Percentiles rank a stretch among this genome's conserved stretches.
Evolutionary conservation across 2,888 invertebrate genomes (phyloP).

Genomic region (Nebria salina): DNA sequence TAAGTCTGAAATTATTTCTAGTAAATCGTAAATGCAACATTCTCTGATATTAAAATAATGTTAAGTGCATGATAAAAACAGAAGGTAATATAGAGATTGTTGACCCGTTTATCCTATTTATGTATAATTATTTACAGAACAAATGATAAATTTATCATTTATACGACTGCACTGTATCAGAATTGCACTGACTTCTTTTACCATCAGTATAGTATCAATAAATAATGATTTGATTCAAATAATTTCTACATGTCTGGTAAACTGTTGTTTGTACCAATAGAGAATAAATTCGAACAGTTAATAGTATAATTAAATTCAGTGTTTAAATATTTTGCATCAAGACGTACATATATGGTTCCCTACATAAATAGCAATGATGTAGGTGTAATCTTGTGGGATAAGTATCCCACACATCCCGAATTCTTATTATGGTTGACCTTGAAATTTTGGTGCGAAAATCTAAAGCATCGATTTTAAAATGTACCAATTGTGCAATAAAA

Average conservation of each 20-base stretch:
- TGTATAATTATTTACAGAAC: constrained; percentile 11
- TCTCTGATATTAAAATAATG: not conserved
- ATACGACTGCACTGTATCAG: not conserved
- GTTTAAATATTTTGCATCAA: not conserved
- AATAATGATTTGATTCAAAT: not conserved
- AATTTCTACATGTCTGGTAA: not conserved
- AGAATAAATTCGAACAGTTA: not conserved
- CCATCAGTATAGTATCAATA: not conserved
- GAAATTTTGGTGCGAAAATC: not conserved
- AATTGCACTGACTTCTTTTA: constrained; percentile 10
- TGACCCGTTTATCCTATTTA: constrained; percentile 17
- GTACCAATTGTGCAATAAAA: too few relatives aligned
- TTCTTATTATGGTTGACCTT: constrained; percentile 9
- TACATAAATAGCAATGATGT: constrained; percentile 13
- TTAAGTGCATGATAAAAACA: not conserved
- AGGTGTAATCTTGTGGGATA: constrained; percentile 13
- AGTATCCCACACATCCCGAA: constrained; percentile 9
- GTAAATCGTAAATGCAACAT: not conserved
- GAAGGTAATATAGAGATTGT: not conserved
- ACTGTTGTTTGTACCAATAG: not conserved
- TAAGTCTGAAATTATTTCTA: not conserved
- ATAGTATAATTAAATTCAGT: not conserved
- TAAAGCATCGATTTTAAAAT: not conserved
- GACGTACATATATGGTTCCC: constrained; percentile 20
- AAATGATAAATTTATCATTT: constrained; percentile 21